Evolutionary conservation across 1,140 invertebrate species (phyloP).

Genomic region (Temnothorax nylanderi): DNA sequence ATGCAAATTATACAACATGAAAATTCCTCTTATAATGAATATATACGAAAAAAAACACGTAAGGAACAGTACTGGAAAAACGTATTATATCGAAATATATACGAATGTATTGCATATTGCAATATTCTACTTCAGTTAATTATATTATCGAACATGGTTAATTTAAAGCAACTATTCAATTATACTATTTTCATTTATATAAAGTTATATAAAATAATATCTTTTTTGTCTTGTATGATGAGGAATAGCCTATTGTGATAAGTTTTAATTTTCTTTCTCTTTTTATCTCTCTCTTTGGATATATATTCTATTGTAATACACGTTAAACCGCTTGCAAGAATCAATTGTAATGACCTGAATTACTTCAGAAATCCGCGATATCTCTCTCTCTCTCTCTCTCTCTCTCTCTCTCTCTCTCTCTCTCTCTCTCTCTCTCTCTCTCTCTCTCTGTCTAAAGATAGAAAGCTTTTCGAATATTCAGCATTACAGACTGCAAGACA

Average conservation of each 20-base stretch:
- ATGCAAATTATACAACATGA: neutral
- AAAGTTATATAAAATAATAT: neutral
- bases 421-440: no score
- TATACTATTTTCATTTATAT: neutral
- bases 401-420: no score
- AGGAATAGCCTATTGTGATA: neutral
- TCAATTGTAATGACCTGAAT: neutral
- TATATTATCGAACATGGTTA: conserved; percentile 8
- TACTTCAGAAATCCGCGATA: neutral
- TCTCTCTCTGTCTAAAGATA: no score
- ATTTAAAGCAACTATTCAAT: neutral
- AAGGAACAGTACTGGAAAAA: neutral
- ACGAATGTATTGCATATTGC: neutral
- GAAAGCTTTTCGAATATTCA: neutral
- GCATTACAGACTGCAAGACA: neutral
- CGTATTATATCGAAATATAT: neutral
- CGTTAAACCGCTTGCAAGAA: neutral
- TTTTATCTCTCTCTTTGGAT: neutral
- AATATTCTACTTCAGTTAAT: conserved; percentile 36
- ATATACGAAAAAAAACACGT: neutral
- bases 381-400: no score
- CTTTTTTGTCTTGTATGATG: neutral
- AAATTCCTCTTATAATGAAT: neutral
- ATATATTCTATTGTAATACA: neutral
- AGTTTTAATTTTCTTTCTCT: neutral